Conservation (phyloP, 1,140 invertebrate species). For the Nasonia vitripennis region DNA sequence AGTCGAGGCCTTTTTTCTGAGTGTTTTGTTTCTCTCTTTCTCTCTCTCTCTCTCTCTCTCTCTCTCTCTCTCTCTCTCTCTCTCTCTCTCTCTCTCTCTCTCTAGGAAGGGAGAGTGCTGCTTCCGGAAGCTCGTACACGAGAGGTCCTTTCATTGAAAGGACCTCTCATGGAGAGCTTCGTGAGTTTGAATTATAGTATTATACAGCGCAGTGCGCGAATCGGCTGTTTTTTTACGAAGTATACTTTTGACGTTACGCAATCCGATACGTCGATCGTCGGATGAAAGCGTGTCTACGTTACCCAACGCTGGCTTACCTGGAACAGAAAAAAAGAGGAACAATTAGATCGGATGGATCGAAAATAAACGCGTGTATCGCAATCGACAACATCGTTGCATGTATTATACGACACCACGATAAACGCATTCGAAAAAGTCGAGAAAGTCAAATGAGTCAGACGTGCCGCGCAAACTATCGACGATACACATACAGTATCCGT, state of each 20-base stretch:
- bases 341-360: neutral
- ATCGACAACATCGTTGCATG: no score
- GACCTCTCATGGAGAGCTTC: neutral
- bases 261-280: neutral
- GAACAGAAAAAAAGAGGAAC: neutral
- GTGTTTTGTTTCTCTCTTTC: neutral
- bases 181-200: neutral
- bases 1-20: neutral
- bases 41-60: neutral
- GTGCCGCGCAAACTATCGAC: neutral
- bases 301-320: constrained; percentile 29
- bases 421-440: neutral
- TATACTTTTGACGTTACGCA: neutral
- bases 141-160: neutral
- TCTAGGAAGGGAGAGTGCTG: neutral
- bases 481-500: neutral
- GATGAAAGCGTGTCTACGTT: neutral
- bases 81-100: no score
- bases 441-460: neutral
- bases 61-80: neutral
- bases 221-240: neutral
- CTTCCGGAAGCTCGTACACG: neutral
- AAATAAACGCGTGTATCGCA: neutral
- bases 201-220: neutral
- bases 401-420: neutral